Percentiles rank a stretch among this genome's conserved stretches.
Conservation (phyloP, 2,888 invertebrate species). For the Therioaphis trifolii region DNA sequence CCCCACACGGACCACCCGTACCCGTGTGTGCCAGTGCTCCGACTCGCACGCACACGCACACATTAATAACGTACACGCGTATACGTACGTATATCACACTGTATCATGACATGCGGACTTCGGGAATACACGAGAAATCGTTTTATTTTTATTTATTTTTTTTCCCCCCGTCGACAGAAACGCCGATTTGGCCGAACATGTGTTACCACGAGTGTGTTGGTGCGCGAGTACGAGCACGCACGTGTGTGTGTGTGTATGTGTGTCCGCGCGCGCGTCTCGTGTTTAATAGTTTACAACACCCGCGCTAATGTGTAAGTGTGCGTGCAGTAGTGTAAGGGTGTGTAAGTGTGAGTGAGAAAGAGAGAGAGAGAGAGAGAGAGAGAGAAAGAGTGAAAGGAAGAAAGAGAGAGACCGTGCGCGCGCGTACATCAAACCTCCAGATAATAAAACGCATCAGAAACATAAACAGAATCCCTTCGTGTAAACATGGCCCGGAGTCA, state of each 20-base stretch:
- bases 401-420: not conserved
- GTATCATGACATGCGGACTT: conserved; percentile 50
- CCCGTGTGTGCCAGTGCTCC: conserved; percentile 20
- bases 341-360: too few species aligned
- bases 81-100: not conserved
- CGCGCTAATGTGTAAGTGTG: not conserved
- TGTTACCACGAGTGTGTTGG: conserved; percentile 29
- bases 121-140: conserved; percentile 49
- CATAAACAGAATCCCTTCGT: conserved; percentile 55
- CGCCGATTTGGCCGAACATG: conserved; percentile 52
- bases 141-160: conserved; percentile 21
- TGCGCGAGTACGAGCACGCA: too few species aligned
- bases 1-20: conserved; percentile 46
- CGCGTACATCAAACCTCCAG: conserved; percentile 35
- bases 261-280: conserved; percentile 19
- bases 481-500: conserved; percentile 61
- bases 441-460: conserved; percentile 56
- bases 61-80: not conserved
- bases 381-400: too few species aligned
- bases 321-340: not conserved
- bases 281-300: conserved; percentile 58
- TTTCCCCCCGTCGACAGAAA: conserved; percentile 22
- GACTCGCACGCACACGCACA: not conserved
- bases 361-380: too few species aligned
- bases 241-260: conserved; percentile 29